Conservation (phyloP, 2,888 invertebrate genomes). For the Drosophila lacicola region DNA sequence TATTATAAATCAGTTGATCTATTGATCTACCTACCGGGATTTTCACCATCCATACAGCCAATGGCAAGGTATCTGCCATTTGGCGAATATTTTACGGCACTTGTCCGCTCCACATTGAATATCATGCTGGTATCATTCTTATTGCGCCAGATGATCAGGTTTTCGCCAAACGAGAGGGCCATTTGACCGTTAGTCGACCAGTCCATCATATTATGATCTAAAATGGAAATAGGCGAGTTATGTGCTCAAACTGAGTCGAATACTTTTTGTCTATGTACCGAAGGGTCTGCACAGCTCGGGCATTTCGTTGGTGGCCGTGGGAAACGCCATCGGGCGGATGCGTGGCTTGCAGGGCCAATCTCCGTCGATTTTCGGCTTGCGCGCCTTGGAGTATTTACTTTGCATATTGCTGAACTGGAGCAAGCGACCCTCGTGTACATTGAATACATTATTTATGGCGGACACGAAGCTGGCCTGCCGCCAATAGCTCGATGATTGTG, state of each 20-base stretch:
- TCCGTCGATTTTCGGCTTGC: constrained; percentile 32
- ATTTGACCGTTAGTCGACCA: constrained; percentile 83
- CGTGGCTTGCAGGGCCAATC: constrained; percentile 84
- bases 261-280: constrained; percentile 15
- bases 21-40: constrained; percentile 64
- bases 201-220: constrained; percentile 81
- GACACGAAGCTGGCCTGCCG: constrained; percentile 67
- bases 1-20: neutral
- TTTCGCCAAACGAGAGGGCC: constrained; percentile 82
- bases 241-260: neutral
- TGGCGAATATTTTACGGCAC: constrained; percentile 79
- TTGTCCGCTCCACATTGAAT: constrained; percentile 72
- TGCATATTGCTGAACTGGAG: constrained; percentile 63
- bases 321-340: constrained; percentile 71
- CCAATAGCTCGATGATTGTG: constrained; percentile 61
- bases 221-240: neutral
- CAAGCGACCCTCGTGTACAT: constrained; percentile 64
- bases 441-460: constrained; percentile 61
- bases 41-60: constrained; percentile 67
- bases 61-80: constrained; percentile 81
- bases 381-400: neutral
- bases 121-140: constrained; percentile 75
- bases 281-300: constrained; percentile 52
- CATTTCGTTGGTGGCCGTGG: constrained; percentile 83
- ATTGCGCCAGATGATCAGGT: constrained; percentile 82